Base-by-base conservation (phyloP, 2,797 vertebrate species). In the Phalloptychus januarius region DNA sequence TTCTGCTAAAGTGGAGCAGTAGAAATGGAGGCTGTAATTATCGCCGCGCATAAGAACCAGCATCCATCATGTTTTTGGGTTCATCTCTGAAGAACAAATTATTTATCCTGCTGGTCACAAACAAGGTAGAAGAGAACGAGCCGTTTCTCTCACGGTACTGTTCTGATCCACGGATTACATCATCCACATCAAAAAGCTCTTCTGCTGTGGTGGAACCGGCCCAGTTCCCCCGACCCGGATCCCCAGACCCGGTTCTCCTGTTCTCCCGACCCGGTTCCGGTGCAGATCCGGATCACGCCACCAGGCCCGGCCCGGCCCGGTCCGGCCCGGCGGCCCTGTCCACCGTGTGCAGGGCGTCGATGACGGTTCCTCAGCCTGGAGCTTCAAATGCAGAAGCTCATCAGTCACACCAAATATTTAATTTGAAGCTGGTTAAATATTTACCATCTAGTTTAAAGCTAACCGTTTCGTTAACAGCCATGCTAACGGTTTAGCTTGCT, bases 241-340 rank as follows among this genome's bases (percentile, higher is more conserved):
- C 46, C 82, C n/a, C n/a, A n/a, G n/a, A n/a, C n/a, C n/a, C 85
- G 71, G 81, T 88, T 72, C 28, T 71, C 75, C 50, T n/a, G 46
- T 71, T 6, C 4, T 79, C 79, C 75, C 40, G 79, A 74, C 77
- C 0, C 44, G 56, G 61, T 48, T 48, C 46, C 82, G 80, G 80
- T 86, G 92, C 79, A 76, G 87, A 87, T 92, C 92, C 88, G 87
- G 89, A 92, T 83, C 93, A 84, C 73, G 90, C 94, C 93, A n/a
- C n/a, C n/a, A n/a, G n/a, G n/a, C n/a, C n/a, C n/a, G n/a, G n/a
- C n/a, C n/a, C n/a, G n/a, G n/a, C n/a, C n/a, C n/a, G n/a, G n/a
- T n/a, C n/a, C n/a, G n/a, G n/a, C n/a, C n/a, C n/a, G n/a, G n/a
- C n/a, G n/a, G n/a, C n/a, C n/a, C n/a, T n/a, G n/a, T n/a, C n/a